Evolutionary conservation across 2,888 invertebrate genomes (phyloP).

Genomic region (Neoitamus cyanurus): DNA sequence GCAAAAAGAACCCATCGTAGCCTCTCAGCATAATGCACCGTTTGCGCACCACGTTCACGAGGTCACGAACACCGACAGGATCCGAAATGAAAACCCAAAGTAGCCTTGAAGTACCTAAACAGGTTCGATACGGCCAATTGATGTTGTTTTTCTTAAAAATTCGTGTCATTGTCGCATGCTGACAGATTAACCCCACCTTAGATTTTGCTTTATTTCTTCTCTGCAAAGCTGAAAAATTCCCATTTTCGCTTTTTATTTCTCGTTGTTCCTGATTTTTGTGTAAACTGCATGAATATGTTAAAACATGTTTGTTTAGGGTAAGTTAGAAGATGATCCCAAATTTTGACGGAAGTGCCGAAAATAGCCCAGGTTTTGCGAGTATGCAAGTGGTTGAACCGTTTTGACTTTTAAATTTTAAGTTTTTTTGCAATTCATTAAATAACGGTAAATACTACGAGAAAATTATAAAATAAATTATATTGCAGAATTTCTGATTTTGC

Average conservation of each 20-base stretch:
- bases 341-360: too few relatives aligned
- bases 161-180: slow-evolving; percentile 3
- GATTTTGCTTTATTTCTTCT: neutral
- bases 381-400: too few relatives aligned
- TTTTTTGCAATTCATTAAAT: too few relatives aligned
- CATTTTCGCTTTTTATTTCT: neutral
- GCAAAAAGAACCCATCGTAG: slow-evolving; percentile 50
- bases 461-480: too few relatives aligned
- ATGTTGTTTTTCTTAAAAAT: neutral
- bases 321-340: too few relatives aligned
- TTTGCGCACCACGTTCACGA: slow-evolving; percentile 87
- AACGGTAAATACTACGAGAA: too few relatives aligned
- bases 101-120: slow-evolving; percentile 90
- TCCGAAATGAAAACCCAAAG: slow-evolving; percentile 93
- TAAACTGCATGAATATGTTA: neutral
- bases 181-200: neutral
- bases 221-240: neutral
- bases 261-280: neutral
- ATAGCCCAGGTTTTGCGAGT: too few relatives aligned
- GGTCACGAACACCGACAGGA: slow-evolving; percentile 88
- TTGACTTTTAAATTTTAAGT: too few relatives aligned
- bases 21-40: slow-evolving; percentile 62
- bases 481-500: too few relatives aligned
- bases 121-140: slow-evolving; percentile 66
- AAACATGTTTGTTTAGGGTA: neutral